Evolutionary conservation across 2,797 vertebrate species (phyloP).

Genomic region (Onychomys torridus): DNA sequence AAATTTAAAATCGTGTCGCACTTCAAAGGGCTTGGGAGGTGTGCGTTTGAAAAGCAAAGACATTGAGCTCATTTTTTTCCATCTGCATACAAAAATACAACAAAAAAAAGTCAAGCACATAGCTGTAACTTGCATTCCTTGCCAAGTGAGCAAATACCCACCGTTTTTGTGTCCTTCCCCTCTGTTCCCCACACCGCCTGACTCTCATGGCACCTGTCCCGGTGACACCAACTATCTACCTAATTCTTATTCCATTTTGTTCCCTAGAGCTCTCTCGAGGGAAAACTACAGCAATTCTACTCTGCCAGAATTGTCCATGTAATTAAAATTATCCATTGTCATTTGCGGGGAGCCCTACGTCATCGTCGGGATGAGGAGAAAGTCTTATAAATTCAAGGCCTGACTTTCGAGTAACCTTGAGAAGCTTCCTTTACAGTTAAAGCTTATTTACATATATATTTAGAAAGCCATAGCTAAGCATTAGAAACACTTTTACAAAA

Average conservation of each 20-base stretch:
- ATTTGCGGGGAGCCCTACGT: not conserved
- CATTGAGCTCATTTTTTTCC: constrained; percentile 80
- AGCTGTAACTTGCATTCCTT: not conserved
- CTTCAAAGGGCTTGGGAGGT: constrained; percentile 55
- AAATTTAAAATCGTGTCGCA: constrained; percentile 83
- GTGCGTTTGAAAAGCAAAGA: constrained; percentile 75
- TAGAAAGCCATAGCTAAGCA: constrained; percentile 37
- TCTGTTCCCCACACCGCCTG: not conserved
- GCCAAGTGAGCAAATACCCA: not conserved
- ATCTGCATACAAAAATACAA: constrained; percentile 73
- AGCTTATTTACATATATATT: not conserved
- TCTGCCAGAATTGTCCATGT: not conserved
- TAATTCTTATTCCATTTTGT: not conserved
- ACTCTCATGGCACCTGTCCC: not conserved
- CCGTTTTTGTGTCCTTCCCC: not conserved
- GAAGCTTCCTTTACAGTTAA: not conserved
- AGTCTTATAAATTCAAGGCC: not conserved
- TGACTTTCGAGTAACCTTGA: not conserved
- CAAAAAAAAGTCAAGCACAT: not conserved
- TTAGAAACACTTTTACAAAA: not conserved
- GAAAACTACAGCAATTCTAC: not conserved
- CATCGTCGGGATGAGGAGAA: not conserved
- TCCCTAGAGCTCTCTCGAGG: not conserved
- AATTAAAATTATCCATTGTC: constrained; percentile 32
- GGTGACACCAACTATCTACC: not conserved